Conservation (phyloP, 2,113 vertebrate species). For the Engraulis encrasicolus region DNA sequence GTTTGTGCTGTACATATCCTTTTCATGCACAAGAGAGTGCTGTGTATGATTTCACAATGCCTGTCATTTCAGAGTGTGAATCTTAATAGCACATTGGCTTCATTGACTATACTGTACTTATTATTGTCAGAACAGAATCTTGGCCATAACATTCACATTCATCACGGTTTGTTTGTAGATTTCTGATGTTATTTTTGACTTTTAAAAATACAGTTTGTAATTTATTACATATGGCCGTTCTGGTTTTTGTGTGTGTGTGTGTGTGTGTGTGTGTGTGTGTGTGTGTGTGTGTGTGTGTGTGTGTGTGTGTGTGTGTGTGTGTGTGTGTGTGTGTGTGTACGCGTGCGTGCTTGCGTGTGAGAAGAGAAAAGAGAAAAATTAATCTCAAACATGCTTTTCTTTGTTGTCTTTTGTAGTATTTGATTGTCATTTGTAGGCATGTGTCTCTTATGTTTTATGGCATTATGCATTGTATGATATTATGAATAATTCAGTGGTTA, state of each 20-base stretch:
- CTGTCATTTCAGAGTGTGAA: neutral
- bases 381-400: no score
- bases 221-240: neutral
- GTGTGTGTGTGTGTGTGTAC: no score
- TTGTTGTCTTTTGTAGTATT: no score
- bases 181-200: constrained; percentile 7
- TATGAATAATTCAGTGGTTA: neutral
- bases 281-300: neutral
- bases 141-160: constrained; percentile 12
- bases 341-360: no score
- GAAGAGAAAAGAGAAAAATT: no score
- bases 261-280: neutral
- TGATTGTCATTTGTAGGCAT: neutral
- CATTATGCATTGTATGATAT: neutral
- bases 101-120: neutral
- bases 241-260: neutral
- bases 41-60: neutral
- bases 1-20: neutral
- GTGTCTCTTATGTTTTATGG: neutral
- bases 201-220: constrained; percentile 16
- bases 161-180: neutral
- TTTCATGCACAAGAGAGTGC: neutral
- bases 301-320: neutral
- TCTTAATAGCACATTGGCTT: neutral
- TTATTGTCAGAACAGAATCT: constrained; percentile 28